Conservation (phyloP, 1,140 invertebrate genomes). For the Diuraphis noxia region DNA sequence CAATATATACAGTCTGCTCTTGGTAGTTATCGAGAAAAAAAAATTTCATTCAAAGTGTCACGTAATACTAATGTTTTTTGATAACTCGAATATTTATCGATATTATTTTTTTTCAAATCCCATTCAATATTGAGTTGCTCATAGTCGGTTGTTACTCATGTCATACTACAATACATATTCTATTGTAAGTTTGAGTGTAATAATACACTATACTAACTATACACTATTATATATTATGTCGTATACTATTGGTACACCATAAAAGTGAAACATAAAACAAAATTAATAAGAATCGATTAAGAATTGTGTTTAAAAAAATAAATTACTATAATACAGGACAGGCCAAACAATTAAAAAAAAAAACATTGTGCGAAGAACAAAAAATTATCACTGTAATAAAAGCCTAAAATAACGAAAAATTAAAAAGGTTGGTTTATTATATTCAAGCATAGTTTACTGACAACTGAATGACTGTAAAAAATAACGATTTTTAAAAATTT, state of each 20-base stretch:
- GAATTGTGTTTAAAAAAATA: background rate
- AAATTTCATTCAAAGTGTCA: background rate
- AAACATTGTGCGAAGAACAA: background rate
- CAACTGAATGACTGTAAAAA: background rate
- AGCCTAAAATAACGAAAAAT: background rate
- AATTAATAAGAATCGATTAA: background rate
- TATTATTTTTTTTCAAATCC: background rate
- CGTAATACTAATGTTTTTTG: constrained; percentile 8
- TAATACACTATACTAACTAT: background rate
- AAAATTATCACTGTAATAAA: background rate
- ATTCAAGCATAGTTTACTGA: background rate
- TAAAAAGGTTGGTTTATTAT: background rate
- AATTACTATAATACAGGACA: background rate
- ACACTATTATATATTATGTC: background rate
- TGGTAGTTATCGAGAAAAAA: background rate
- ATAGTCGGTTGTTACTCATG: background rate
- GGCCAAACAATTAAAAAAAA: background rate
- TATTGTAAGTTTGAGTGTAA: background rate
- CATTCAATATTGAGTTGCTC: background rate
- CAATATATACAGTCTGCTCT: background rate
- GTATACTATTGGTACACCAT: too few relatives aligned
- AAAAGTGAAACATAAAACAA: too few relatives aligned
- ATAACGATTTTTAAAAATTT: background rate
- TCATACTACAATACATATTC: background rate
- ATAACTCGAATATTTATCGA: background rate